phyloP scores from a whole-genome alignment of 2,113 vertebrate genomes.

The Epinephelus lanceolatus region DNA sequence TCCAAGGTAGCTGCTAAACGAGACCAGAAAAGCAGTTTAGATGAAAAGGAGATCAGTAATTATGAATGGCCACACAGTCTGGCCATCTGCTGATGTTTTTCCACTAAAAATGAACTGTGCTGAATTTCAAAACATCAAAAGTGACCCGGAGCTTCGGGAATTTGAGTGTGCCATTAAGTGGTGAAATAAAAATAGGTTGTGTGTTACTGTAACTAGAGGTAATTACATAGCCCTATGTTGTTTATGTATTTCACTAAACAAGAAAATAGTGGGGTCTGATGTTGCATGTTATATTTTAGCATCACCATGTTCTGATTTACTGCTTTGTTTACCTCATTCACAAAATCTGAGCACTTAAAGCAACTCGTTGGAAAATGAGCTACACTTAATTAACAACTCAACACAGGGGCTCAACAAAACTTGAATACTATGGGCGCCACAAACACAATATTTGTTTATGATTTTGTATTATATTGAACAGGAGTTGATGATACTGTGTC shows the following conservation, averaged over 20 bases:
- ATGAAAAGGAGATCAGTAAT: background rate
- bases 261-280: background rate
- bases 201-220: background rate
- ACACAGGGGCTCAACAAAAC: background rate
- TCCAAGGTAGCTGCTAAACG: too few relatives aligned
- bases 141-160: background rate
- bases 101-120: background rate
- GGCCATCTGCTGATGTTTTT: background rate
- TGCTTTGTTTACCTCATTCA: background rate
- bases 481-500: background rate
- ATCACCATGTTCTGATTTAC: background rate
- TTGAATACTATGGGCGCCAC: background rate
- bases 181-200: background rate
- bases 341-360: background rate
- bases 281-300: background rate
- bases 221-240: background rate
- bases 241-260: background rate
- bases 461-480: background rate
- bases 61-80: background rate
- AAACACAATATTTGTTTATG: background rate
- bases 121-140: background rate
- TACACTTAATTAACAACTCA: background rate
- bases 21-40: background rate
- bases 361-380: constrained; percentile 2
- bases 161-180: background rate